A percentile compares a stretch with the other conserved stretches of the same genome.
Evolutionary conservation across 2,888 invertebrate genomes (phyloP).

Genomic region (Cheilosia grossa): DNA sequence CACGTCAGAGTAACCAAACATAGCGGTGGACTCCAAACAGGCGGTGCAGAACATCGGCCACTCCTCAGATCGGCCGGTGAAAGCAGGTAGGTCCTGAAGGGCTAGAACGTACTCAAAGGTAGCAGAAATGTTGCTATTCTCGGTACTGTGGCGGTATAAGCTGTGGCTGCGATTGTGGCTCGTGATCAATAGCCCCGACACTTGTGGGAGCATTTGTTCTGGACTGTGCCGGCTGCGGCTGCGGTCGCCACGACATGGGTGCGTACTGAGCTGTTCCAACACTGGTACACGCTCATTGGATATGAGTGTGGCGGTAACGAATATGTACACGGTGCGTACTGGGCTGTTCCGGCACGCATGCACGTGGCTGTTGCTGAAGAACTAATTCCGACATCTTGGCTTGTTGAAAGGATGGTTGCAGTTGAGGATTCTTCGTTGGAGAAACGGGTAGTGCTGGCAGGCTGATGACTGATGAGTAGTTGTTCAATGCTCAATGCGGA

Average conservation of each 20-base stretch:
- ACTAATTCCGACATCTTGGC: not conserved
- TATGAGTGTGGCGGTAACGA: not conserved
- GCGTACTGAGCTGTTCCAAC: not conserved
- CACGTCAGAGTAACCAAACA: too few relatives aligned
- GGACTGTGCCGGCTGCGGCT: not conserved
- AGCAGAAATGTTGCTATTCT: not conserved
- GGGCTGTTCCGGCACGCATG: not conserved
- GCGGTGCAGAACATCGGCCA: too few relatives aligned
- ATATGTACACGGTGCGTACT: not conserved
- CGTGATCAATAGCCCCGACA: too few relatives aligned
- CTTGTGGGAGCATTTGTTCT: not conserved
- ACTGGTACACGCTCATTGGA: not conserved
- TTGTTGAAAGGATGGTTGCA: not conserved
- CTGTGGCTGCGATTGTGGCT: too few relatives aligned
- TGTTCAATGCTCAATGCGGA: conserved; percentile 4
- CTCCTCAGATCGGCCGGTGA: too few relatives aligned
- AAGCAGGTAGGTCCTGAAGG: not conserved
- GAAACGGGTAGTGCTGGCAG: not conserved
- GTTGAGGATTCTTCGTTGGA: not conserved
- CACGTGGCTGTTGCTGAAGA: not conserved
- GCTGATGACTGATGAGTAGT: not conserved
- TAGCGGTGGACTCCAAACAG: too few relatives aligned
- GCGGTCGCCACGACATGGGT: not conserved
- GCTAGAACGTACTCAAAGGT: not conserved
- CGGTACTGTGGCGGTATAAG: not conserved